phyloP scores from a whole-genome alignment of 1,140 invertebrate genomes.

The Aphaenogaster ashmeadi region DNA sequence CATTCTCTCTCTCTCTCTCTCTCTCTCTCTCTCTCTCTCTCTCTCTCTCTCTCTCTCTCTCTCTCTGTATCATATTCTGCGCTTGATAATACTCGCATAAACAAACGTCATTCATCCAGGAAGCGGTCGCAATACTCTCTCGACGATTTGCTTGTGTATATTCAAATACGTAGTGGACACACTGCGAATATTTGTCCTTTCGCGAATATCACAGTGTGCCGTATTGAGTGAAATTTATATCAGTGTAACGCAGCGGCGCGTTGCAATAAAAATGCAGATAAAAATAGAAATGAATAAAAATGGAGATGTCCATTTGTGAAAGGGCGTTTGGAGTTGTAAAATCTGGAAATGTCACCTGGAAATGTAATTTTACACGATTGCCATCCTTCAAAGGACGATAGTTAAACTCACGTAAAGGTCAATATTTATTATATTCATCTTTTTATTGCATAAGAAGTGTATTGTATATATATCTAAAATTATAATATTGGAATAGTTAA shows the following conservation, averaged over 20 bases:
- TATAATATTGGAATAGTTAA: not conserved
- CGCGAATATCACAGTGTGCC: slow-evolving; percentile 22
- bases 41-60: not conserved
- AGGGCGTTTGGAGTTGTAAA: slow-evolving; percentile 11
- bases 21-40: not conserved
- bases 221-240: slow-evolving; percentile 56
- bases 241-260: not conserved
- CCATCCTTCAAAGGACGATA: slow-evolving; percentile 27
- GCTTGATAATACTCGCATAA: slow-evolving; percentile 32
- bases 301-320: slow-evolving; percentile 34
- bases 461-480: not conserved
- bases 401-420: slow-evolving; percentile 28
- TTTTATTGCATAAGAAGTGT: not conserved
- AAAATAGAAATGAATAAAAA: slow-evolving; percentile 51
- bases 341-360: slow-evolving; percentile 31
- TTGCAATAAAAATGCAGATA: slow-evolving; percentile 55
- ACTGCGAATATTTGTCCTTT: slow-evolving; percentile 43
- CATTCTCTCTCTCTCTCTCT: slow-evolving; percentile 6
- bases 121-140: not conserved
- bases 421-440: not conserved
- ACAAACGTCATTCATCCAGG: slow-evolving; percentile 39
- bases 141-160: not conserved
- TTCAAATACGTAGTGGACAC: slow-evolving; percentile 14
- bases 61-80: slow-evolving; percentile 14
- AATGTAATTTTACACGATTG: slow-evolving; percentile 25